Evolutionary conservation across 1,140 invertebrate genomes (phyloP), one percentile per base, ranked within the genome.

Genomic region (Protaetia brevitarsis): DNA sequence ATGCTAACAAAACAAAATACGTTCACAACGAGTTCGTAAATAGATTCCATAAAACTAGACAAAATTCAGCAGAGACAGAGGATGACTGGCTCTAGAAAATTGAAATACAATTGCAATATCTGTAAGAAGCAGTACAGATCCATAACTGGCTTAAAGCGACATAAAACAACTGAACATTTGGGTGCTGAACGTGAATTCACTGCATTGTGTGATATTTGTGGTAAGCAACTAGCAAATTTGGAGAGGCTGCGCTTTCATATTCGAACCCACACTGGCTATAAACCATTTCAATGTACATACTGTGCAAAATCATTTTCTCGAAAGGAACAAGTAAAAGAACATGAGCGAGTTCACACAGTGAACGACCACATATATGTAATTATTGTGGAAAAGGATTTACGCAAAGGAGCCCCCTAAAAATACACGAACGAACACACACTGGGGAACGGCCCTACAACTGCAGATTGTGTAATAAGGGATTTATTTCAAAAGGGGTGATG

Each of bases 301-400:
- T 89, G 87, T 70, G 83, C 83, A 1, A 86, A 87, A 77, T 81
- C 81, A 0, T 89, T 88, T 70, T 81, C 82, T 37, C 34, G 31
- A 23, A 64, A 62, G 28, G 34, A 63, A n/a, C 30, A 51, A 5
- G 16, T 70, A 8, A 68, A 34, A 29, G 65, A 62, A 61, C 69
- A 70, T 37, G 88, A 90, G 68, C 80, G 89, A 71, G 80, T 88
- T 71, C 89, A 92, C 78, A 89, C 88, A 30, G 90, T 5, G 87
- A 90, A 72, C 83, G 88, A 68, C 90, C 89, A 0, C 91, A 90
- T 76, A 82, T 69, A 11, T 79, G 78, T 74, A 78, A 81, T 37
- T 81, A 84, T 29, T 92, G 90, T 74, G 78, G 81, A 5, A 85
- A 88, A 72, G 85, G 85, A 0, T 87, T 87, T 23, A 62, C 29